Conservation (phyloP, 1,140 invertebrate species). For the Sweltsa coloradensis region DNA sequence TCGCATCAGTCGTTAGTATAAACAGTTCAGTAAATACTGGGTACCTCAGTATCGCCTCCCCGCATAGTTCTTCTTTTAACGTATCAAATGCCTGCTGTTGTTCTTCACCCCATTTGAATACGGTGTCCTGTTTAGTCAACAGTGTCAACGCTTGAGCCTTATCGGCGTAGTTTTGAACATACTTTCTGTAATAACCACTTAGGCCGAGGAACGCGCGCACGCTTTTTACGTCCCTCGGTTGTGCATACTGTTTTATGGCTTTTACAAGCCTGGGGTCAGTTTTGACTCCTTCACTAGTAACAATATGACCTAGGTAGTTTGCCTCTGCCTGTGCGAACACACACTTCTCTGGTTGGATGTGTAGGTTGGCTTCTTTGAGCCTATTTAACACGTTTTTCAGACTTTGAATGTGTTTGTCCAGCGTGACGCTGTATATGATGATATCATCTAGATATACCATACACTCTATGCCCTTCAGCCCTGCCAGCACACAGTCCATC, state of each 20-base stretch:
- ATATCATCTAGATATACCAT: conserved; percentile 33
- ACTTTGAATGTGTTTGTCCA: conserved; percentile 23
- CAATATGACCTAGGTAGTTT: conserved; percentile 3
- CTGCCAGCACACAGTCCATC: conserved; percentile 28
- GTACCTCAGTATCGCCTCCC: conserved; percentile 23
- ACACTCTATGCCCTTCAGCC: conserved; percentile 21
- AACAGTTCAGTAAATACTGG: conserved; percentile 19
- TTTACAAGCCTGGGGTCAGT: conserved; percentile 13
- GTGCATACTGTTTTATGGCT: conserved; percentile 11
- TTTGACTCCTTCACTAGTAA: conserved; percentile 12
- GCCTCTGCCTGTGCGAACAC: too few relatives aligned
- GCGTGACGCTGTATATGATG: too few relatives aligned
- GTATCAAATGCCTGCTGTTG: conserved; percentile 24
- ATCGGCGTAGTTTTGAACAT: conserved; percentile 18
- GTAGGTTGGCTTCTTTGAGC: conserved; percentile 19
- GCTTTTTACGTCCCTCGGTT: conserved; percentile 11
- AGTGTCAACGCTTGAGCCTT: conserved; percentile 19
- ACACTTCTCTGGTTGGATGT: too few relatives aligned
- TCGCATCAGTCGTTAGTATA: conserved; percentile 23
- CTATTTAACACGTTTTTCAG: conserved; percentile 25
- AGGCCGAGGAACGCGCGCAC: conserved; percentile 28
- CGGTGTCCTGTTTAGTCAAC: conserved; percentile 16
- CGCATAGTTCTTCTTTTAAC: conserved; percentile 27
- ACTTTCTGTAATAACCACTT: conserved; percentile 26
- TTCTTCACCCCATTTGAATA: conserved; percentile 4